Conservation (phyloP, 2,113 vertebrate genomes). For the Leucosticte australis region DNA sequence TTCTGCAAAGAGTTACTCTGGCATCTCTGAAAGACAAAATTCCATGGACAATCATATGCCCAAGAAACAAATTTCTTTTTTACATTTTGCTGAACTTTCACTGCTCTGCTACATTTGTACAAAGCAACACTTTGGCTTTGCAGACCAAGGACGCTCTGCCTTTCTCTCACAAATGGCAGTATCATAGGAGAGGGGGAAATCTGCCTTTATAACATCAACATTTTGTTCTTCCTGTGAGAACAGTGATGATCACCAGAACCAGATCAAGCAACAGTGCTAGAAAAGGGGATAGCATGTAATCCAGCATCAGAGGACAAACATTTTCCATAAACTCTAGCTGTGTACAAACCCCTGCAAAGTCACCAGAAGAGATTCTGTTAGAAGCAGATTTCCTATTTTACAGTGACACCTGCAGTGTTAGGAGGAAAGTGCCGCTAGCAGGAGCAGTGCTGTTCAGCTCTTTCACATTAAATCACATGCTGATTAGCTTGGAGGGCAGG, state of each 20-base stretch:
- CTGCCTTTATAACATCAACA: not conserved
- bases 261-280: not conserved
- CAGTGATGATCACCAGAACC: accelerated
- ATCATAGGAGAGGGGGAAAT: not conserved
- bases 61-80: not conserved
- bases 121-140: not conserved
- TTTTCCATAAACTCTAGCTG: not conserved
- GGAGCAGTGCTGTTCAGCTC: not conserved
- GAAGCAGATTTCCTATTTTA: slow-evolving; percentile 38
- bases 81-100: not conserved
- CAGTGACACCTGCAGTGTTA: slow-evolving; percentile 55
- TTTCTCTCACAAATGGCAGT: not conserved
- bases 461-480: not conserved
- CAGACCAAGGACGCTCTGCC: not conserved
- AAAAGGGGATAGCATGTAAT: not conserved
- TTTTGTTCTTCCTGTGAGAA: not conserved
- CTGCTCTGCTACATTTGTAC: accelerated
- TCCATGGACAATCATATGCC: not conserved
- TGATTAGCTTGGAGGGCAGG: not conserved
- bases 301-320: not conserved
- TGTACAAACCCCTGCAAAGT: not conserved
- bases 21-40: not conserved
- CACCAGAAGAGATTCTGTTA: not conserved
- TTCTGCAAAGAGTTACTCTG: not conserved
- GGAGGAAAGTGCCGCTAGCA: not conserved